phyloP scores from a whole-genome alignment of 2,888 invertebrate species.

The Taenaris catops region DNA sequence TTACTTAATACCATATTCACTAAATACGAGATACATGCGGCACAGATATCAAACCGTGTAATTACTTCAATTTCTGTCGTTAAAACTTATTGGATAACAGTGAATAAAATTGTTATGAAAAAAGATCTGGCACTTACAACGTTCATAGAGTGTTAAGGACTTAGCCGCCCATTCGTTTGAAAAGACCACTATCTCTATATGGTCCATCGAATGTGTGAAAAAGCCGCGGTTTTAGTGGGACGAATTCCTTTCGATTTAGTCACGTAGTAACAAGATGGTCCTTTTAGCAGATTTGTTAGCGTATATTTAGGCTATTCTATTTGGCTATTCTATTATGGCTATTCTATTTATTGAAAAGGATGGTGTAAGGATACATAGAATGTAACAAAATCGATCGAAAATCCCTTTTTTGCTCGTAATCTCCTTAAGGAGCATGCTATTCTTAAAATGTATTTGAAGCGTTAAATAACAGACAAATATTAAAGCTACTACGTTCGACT shows the following conservation, averaged over 20 bases:
- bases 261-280: conserved; percentile 65
- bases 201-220: conserved; percentile 67
- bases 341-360: conserved; percentile 61
- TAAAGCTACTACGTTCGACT: too few species aligned
- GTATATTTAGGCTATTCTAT: conserved; percentile 69
- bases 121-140: conserved; percentile 46
- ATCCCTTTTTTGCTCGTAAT: neutral
- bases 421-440: too few species aligned
- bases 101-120: conserved; percentile 20
- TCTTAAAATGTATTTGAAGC: too few species aligned
- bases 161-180: conserved; percentile 58
- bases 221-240: conserved; percentile 68
- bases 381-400: conserved; percentile 1
- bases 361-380: conserved; percentile 29
- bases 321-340: too few species aligned
- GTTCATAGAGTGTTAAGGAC: conserved; percentile 68
- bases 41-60: too few species aligned
- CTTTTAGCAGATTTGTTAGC: conserved; percentile 66
- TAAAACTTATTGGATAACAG: too few species aligned
- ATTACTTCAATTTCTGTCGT: too few species aligned
- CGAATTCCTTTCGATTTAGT: conserved; percentile 74
- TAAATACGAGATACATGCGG: too few species aligned
- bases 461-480: too few species aligned
- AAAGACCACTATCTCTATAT: conserved; percentile 70
- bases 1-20: too few species aligned